These are phyloP conservation scores for Channa striata DNA, from an alignment of 2,797 vertebrate species.

Conservation along the genomic window DNA sequence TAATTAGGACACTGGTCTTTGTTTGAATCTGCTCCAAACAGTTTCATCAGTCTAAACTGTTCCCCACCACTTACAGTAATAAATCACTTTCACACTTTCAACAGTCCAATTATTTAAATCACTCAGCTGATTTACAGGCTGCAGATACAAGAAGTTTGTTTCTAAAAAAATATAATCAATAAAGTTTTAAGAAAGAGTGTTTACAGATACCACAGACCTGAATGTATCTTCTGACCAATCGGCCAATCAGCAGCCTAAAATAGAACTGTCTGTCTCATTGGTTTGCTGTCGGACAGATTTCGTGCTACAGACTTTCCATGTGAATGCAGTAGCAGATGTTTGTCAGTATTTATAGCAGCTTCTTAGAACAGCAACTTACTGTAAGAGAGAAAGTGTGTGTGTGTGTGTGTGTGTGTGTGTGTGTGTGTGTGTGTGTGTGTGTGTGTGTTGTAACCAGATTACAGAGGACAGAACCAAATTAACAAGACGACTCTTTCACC, in stretches of 20 bases:
- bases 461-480: conserved; percentile 63
- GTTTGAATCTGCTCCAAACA: not conserved
- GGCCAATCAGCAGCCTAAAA: conserved; percentile 34
- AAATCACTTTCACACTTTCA: conserved; percentile 5
- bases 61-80: not conserved
- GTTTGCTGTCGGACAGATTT: conserved; percentile 22
- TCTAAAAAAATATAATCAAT: conserved; percentile 4
- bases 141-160: conserved; percentile 18
- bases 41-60: not conserved
- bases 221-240: conserved; percentile 24
- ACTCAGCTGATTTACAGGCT: not conserved
- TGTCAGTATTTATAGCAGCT: conserved; percentile 81
- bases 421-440: conserved; percentile 6
- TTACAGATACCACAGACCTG: conserved; percentile 11
- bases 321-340: conserved; percentile 57
- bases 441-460: conserved; percentile 63
- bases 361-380: conserved; percentile 81
- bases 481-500: conserved; percentile 69
- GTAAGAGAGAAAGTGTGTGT: conserved; percentile 71
- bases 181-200: conserved; percentile 4
- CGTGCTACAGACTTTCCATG: conserved; percentile 27
- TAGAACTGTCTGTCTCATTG: conserved; percentile 33
- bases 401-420: conserved; percentile 22
- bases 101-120: not conserved
- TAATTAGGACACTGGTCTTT: too few relatives aligned